These are phyloP conservation scores for Heterohyrax brucei DNA, from an alignment of 2,797 vertebrate genomes.

Conservation along the genomic window DNA sequence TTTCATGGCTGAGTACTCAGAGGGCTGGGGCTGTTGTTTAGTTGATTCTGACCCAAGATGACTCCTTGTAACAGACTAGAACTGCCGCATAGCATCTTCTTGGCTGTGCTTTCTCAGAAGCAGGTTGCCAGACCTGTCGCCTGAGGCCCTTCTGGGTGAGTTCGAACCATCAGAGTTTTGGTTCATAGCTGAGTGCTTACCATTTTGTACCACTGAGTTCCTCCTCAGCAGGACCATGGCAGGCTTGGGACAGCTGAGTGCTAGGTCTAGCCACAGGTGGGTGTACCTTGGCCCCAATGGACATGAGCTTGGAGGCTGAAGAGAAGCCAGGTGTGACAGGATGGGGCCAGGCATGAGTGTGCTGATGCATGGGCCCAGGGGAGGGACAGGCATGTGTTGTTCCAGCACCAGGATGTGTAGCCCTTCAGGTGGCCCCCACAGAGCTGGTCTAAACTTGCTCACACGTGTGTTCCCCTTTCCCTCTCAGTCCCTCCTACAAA, in stretches of 20 bases:
- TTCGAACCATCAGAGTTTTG: not conserved
- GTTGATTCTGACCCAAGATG: no score
- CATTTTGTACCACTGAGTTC: not conserved
- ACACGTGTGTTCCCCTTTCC: not conserved
- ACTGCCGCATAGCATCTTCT: not conserved
- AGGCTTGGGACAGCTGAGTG: not conserved
- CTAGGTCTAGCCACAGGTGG: not conserved
- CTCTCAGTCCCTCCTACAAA: not conserved
- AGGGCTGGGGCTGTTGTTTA: no score
- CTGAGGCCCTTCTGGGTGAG: not conserved
- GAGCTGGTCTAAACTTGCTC: not conserved
- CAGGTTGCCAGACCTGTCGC: not conserved
- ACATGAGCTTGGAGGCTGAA: not conserved
- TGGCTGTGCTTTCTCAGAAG: not conserved
- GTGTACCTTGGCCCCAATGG: not conserved
- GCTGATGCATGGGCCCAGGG: accelerated
- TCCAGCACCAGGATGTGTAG: accelerated
- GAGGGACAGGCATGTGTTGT: not conserved
- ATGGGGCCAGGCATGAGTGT: accelerated
- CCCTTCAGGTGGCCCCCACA: accelerated
- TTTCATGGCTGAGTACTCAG: not conserved
- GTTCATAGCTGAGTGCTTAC: not conserved
- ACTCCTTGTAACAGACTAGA: no score
- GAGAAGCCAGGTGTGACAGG: no score
- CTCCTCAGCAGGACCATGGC: not conserved